A percentile compares a stretch with the other conserved stretches of the same genome.
Conservation (phyloP, 2,113 vertebrate species). For the Strix aluco region DNA sequence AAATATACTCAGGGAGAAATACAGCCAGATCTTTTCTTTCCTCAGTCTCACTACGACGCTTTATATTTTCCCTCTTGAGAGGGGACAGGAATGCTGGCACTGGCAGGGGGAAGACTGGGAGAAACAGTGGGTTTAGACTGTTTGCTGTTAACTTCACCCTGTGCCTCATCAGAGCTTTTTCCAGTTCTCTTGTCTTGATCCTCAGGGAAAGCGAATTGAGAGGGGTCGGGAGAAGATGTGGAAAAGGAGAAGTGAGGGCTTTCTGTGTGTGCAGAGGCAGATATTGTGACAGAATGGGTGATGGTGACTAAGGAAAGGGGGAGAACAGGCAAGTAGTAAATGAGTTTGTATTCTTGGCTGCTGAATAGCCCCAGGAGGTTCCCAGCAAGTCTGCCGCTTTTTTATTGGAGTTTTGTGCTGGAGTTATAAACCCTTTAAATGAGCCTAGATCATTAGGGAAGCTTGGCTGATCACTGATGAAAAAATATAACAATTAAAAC, state of each 20-base stretch:
- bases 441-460: conserved; percentile 79
- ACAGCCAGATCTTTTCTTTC: not conserved
- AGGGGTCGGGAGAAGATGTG: not conserved
- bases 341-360: conserved; percentile 68
- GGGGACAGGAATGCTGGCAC: not conserved
- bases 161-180: not conserved
- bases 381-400: conserved; percentile 63
- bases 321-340: conserved; percentile 31
- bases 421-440: conserved; percentile 78
- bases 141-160: not conserved
- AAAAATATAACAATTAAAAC: conserved; percentile 81
- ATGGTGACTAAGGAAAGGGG: not conserved
- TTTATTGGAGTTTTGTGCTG: conserved; percentile 73
- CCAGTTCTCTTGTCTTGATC: not conserved
- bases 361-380: conserved; percentile 66
- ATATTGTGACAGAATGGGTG: conserved; percentile 49
- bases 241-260: not conserved
- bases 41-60: not conserved
- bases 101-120: not conserved
- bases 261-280: not conserved
- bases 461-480: conserved; percentile 79
- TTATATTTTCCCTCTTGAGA: not conserved
- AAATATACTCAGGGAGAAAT: conserved; percentile 25
- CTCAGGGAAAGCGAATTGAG: not conserved
- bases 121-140: not conserved